Conservation (phyloP, 1,140 invertebrate species). For the Lordiphosa collinella region DNA sequence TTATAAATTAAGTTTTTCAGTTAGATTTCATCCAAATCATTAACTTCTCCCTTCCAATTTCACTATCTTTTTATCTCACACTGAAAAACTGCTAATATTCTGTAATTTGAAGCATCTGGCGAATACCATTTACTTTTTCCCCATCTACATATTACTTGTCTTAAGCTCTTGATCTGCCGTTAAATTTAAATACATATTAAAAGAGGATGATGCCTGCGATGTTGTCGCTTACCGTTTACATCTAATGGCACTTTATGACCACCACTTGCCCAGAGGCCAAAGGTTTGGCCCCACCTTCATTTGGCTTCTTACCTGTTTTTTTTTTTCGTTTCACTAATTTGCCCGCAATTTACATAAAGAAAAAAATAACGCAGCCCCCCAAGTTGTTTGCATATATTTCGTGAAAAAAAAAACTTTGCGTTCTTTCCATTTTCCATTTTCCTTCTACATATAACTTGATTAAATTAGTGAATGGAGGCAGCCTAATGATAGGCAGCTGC, state of each 20-base stretch:
- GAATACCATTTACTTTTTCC: no score
- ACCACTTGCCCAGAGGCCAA: constrained; percentile 27
- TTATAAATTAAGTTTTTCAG: no score
- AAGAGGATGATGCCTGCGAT: constrained; percentile 33
- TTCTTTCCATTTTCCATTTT: constrained; percentile 12
- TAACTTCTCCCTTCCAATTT: no score
- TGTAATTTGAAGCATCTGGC: no score
- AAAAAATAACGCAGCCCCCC: constrained; percentile 14
- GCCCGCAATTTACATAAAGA: constrained; percentile 52
- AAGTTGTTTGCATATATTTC: constrained; percentile 38
- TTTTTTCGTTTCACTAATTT: constrained; percentile 43
- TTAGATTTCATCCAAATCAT: no score
- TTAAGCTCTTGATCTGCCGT: constrained; percentile 36
- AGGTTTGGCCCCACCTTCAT: constrained; percentile 29
- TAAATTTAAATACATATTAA: constrained; percentile 60
- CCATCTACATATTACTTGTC: constrained; percentile 3
- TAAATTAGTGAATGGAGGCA: constrained; percentile 27
- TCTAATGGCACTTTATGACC: constrained; percentile 50
- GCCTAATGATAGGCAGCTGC: constrained; percentile 47
- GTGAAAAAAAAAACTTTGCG: constrained; percentile 4
- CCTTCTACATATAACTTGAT: constrained; percentile 29
- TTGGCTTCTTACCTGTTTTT: constrained; percentile 11
- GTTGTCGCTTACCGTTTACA: constrained; percentile 43
- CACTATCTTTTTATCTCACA: no score
- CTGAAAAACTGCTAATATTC: no score